phyloP scores from a whole-genome alignment of 1,140 invertebrate genomes.

The Microplitis demolitor region DNA sequence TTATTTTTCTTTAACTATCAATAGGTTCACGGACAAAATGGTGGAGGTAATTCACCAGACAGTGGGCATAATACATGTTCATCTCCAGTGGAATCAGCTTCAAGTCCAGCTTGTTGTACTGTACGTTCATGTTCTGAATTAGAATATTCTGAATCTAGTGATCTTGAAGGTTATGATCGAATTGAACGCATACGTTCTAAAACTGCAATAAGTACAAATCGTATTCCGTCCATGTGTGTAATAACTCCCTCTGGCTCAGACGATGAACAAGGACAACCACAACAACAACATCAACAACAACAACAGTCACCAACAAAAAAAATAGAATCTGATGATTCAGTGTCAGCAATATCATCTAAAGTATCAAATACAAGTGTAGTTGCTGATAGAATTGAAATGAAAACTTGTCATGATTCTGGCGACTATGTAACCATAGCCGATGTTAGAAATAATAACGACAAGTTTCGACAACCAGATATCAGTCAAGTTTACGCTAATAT shows the following conservation, averaged over 20 bases:
- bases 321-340: constrained; percentile 42
- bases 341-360: constrained; percentile 46
- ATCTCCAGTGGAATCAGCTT: constrained; percentile 76
- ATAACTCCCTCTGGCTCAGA: constrained; percentile 87
- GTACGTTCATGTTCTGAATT: constrained; percentile 76
- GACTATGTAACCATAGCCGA: constrained; percentile 86
- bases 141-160: constrained; percentile 79
- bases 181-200: constrained; percentile 84
- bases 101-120: constrained; percentile 66
- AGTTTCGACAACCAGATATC: constrained; percentile 61
- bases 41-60: constrained; percentile 74
- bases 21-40: constrained; percentile 67
- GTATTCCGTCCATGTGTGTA: constrained; percentile 91
- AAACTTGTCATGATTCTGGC: constrained; percentile 68
- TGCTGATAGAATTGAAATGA: constrained; percentile 50
- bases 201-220: constrained; percentile 82
- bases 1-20: constrained; percentile 2
- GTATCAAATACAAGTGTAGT: too few relatives aligned
- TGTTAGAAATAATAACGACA: constrained; percentile 77
- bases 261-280: constrained; percentile 70
- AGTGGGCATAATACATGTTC: constrained; percentile 82
- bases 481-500: constrained; percentile 53
- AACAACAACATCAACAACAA: constrained; percentile 33
- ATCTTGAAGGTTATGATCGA: constrained; percentile 81
- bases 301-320: constrained; percentile 25